Evolutionary conservation across 30 jellyfish, hydroid and myxozoan genomes (phyloP), one percentile per base, ranked within the genome.

Genomic region (Mastigias papua): DNA sequence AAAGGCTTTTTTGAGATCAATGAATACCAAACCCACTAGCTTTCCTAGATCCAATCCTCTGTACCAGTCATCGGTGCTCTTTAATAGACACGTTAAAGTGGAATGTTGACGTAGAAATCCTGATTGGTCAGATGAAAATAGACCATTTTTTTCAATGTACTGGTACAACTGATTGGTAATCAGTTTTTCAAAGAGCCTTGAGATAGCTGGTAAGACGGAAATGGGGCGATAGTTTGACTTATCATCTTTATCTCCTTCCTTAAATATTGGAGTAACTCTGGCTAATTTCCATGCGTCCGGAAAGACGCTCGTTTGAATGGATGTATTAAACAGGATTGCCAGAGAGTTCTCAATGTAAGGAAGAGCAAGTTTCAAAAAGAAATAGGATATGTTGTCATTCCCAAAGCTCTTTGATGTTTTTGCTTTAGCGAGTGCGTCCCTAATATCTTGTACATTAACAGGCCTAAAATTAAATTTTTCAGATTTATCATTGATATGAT

Each of bases 211-310:
- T 31, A 75, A 49, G 73, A 75, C 86, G 31, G 88, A 54, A 17
- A 76, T 76, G n/a, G 88, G 76, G 25, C 88, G 76, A 58, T 76
- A 76, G 31, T 76, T 51, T n/a, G 75, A 20, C 76, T 30, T 54
- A 29, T 33, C 76, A 54, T 35, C 64, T 70, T 73, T 62, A 4
- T 33, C 82, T 20, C 82, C 69, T 23, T 58, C 81, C 61, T 63
- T 78, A 34, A 51, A 34, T 26, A 80, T 34, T 25, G 81, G 90
- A 23, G 82, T 63, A 37, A 57, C 90, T 63, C 82, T 80, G 22
- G 90, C 90, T 23, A 80, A n/a, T 80, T 80, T 80, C 90, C 70
- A 80, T 32, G 82, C 23, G 30, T 76, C 80, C 23, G 75, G 76
- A 80, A 80, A 80, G n/a, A 2, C 4, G 76, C 84, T 81, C 4